Evolutionary conservation across 2,113 vertebrate species (phyloP).

Genomic region (Phrynosoma blainvillii): DNA sequence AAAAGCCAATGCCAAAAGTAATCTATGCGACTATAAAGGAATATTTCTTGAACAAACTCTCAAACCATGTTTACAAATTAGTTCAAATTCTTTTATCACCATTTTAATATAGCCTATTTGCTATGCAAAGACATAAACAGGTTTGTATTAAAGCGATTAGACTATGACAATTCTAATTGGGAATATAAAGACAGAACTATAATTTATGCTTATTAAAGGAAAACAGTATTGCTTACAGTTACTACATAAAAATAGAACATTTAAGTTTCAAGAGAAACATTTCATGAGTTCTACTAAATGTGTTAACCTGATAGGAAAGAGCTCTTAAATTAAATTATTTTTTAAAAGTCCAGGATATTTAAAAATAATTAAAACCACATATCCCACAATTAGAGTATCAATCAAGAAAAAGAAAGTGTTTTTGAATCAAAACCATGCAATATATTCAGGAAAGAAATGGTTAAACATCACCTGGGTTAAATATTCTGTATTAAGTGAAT

Average conservation of each 20-base stretch:
- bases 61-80: constrained; percentile 65
- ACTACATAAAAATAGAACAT: too few relatives aligned
- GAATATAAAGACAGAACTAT: background rate
- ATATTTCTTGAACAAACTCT: constrained; percentile 60
- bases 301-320: too few relatives aligned
- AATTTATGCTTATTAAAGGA: background rate
- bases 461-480: background rate
- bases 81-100: constrained; percentile 62
- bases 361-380: background rate
- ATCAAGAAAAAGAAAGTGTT: constrained; percentile 1
- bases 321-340: too few relatives aligned
- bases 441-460: background rate
- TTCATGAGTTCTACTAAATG: too few relatives aligned
- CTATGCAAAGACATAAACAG: constrained; percentile 14
- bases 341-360: background rate
- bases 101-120: constrained; percentile 53
- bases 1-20: constrained; percentile 32
- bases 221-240: too few relatives aligned
- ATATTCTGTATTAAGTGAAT: background rate
- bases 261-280: too few relatives aligned
- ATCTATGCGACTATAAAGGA: constrained; percentile 71
- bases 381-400: background rate
- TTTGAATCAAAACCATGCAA: constrained; percentile 9
- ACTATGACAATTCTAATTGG: background rate
- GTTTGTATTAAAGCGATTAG: background rate